Evolutionary conservation across 2,888 invertebrate genomes (phyloP).

Genomic region (Tanypteryx hageni): DNA sequence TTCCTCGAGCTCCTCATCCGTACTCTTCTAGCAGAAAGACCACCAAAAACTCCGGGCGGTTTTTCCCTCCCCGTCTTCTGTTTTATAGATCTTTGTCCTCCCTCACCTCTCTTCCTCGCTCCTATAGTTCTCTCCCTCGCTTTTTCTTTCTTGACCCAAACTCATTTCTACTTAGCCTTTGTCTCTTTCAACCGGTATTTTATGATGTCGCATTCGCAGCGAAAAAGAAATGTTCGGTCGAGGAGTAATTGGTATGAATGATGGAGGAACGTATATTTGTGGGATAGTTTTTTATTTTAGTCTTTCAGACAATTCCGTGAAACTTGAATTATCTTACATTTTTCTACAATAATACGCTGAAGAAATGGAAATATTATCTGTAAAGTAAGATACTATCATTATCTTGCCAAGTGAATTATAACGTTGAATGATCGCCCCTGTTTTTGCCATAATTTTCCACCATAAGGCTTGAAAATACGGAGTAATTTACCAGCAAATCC

Average conservation of each 20-base stretch:
- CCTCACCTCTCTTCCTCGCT: constrained; percentile 10
- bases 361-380: no score
- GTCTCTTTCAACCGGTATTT: background rate
- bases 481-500: no score
- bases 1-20: constrained; percentile 6
- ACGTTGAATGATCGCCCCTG: no score
- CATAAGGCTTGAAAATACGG: no score
- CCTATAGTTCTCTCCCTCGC: background rate
- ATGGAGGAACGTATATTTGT: background rate
- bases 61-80: background rate
- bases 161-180: constrained; percentile 21
- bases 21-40: background rate
- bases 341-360: no score
- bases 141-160: constrained; percentile 1
- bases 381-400: no score
- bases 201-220: background rate
- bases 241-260: background rate
- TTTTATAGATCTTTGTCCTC: constrained; percentile 26
- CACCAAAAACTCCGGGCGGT: background rate
- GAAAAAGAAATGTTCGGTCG: constrained; percentile 29
- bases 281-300: no score
- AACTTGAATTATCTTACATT: no score
- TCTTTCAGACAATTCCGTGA: no score
- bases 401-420: no score
- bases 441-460: no score